Percentiles rank a stretch among this genome's conserved stretches.
Conservation (phyloP, 1,140 invertebrate genomes). For the Lordiphosa mommai region DNA sequence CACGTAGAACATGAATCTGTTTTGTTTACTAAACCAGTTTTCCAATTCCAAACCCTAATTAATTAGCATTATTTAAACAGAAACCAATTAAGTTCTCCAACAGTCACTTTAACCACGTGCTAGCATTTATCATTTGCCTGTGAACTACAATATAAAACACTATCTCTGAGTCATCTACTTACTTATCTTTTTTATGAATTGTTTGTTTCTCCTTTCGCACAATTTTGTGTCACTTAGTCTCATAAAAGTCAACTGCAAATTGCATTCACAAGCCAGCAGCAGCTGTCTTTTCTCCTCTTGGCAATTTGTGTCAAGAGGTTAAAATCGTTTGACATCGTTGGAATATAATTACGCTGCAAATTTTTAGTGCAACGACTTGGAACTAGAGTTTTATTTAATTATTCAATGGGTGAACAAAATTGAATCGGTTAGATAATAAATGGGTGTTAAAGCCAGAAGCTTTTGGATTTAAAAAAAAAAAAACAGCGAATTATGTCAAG, state of each 20-base stretch:
- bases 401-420: slow-evolving; percentile 32
- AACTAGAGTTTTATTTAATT: slow-evolving; percentile 51
- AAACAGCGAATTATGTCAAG: no score
- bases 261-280: slow-evolving; percentile 11
- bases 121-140: slow-evolving; percentile 27
- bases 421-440: slow-evolving; percentile 21
- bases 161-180: slow-evolving; percentile 22
- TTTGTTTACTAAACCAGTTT: no score
- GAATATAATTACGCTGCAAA: slow-evolving; percentile 53
- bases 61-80: not conserved
- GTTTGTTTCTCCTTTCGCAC: slow-evolving; percentile 10
- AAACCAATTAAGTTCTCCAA: slow-evolving; percentile 10
- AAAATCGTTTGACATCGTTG: slow-evolving; percentile 64
- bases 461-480: no score
- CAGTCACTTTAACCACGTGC: slow-evolving; percentile 21
- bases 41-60: slow-evolving; percentile 21
- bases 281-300: slow-evolving; percentile 9
- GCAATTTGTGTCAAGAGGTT: slow-evolving; percentile 58
- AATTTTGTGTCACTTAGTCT: slow-evolving; percentile 31
- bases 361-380: slow-evolving; percentile 28
- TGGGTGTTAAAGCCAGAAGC: no score
- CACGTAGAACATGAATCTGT: no score
- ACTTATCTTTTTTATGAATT: slow-evolving; percentile 15
- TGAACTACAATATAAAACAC: slow-evolving; percentile 19
- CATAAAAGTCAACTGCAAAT: slow-evolving; percentile 52